Conservation (phyloP, 2,113 vertebrate species). For the Steatornis caripensis region DNA sequence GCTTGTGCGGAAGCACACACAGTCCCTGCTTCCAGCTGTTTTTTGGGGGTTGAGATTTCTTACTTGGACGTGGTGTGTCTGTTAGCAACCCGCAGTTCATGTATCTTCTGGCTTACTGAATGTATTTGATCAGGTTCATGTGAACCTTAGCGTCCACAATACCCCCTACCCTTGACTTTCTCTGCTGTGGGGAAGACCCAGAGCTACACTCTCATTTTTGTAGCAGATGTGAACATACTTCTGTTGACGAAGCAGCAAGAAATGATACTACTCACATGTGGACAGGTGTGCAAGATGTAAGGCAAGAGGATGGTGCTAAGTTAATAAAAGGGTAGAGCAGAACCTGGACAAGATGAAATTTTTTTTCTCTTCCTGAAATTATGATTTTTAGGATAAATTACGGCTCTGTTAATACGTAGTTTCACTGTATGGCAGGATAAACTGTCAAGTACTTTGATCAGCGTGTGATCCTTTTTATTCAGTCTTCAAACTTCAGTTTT, state of each 20-base stretch:
- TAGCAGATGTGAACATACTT: not conserved
- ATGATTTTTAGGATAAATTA: not conserved
- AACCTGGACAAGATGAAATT: not conserved
- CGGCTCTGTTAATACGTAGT: not conserved
- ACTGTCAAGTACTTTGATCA: not conserved
- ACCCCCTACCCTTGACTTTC: fast-evolving
- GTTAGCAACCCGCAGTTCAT: not conserved
- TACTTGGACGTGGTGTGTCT: not conserved
- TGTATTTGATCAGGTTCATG: not conserved
- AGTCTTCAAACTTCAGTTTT: not conserved
- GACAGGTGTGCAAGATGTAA: not conserved
- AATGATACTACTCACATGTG: not conserved
- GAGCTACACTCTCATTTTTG: not conserved
- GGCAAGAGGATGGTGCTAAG: not conserved
- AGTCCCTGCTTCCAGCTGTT: not conserved
- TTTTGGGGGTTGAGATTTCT: not conserved
- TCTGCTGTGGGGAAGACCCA: not conserved
- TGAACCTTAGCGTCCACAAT: not conserved
- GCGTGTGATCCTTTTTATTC: not conserved
- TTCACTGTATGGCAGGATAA: not conserved
- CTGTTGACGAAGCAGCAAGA: not conserved
- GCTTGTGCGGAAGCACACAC: not conserved
- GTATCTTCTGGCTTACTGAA: not conserved
- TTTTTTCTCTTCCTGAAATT: not conserved
- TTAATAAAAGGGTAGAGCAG: not conserved